These are phyloP conservation scores for Sinopyrophorus schimmeli DNA, from an alignment of 2,888 invertebrate species.

Conservation along the genomic window DNA sequence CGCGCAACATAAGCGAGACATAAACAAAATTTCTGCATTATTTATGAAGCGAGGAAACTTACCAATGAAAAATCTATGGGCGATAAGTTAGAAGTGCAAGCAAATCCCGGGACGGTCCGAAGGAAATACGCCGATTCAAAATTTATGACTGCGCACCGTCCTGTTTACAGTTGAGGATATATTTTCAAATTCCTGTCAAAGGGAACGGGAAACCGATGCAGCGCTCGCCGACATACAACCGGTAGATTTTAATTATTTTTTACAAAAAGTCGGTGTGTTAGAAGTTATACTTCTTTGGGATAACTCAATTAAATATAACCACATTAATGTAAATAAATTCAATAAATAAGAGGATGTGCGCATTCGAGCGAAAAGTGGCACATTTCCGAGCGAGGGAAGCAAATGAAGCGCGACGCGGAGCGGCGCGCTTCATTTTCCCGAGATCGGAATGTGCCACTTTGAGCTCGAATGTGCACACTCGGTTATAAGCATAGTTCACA, in stretches of 20 bases:
- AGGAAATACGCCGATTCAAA: conserved; percentile 23
- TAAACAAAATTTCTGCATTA: conserved; percentile 26
- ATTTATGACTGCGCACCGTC: conserved; percentile 21
- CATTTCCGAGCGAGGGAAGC: no score
- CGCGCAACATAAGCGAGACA: conserved; percentile 18
- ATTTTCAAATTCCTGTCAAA: conserved; percentile 7
- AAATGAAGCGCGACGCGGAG: no score
- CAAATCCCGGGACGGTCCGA: conserved; percentile 20
- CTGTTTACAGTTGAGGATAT: conserved; percentile 7
- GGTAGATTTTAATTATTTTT: conserved; percentile 8
- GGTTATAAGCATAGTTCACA: no score
- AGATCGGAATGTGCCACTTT: no score
- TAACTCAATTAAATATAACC: no score
- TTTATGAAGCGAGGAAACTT: conserved; percentile 21
- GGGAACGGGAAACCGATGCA: background rate
- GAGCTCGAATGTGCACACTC: no score
- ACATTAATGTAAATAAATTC: no score
- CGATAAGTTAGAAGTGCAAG: conserved; percentile 27
- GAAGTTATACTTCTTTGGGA: no score
- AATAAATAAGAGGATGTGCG: no score
- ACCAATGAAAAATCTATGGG: conserved; percentile 27
- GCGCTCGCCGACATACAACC: conserved; percentile 1
- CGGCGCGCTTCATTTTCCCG: no score
- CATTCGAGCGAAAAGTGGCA: no score
- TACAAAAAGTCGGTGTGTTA: no score